Conservation (phyloP, 2,797 vertebrate genomes). For the Nothura maculosa region DNA sequence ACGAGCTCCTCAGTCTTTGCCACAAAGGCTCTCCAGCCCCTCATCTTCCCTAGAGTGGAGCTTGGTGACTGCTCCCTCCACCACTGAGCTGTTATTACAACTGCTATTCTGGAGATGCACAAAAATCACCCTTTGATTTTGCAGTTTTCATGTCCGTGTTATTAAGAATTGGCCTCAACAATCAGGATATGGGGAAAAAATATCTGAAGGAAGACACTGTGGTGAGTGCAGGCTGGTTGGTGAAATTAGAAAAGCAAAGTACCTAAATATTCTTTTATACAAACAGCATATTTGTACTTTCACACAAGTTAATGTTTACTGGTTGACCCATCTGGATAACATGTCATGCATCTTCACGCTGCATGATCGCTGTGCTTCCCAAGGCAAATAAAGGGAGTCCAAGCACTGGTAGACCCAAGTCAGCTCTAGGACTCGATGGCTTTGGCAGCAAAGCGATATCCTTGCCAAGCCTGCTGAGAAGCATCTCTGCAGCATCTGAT, state of each 20-base stretch:
- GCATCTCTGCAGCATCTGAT: neutral
- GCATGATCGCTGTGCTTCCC: neutral
- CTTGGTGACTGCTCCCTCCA: neutral
- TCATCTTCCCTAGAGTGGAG: neutral
- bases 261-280: neutral
- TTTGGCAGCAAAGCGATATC: neutral
- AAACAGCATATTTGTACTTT: neutral
- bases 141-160: neutral
- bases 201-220: neutral
- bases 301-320: neutral
- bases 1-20: neutral
- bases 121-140: neutral
- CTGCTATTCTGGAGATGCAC: neutral
- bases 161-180: neutral
- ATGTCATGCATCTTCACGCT: neutral
- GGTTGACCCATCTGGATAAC: neutral
- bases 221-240: neutral
- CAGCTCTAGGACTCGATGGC: neutral
- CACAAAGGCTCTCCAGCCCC: neutral
- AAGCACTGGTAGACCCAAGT: neutral
- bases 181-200: neutral
- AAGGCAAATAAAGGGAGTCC: fast-evolving
- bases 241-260: neutral
- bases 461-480: neutral
- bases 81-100: neutral